Conservation (phyloP, 2,113 vertebrate species). For the Percina caprodes region DNA sequence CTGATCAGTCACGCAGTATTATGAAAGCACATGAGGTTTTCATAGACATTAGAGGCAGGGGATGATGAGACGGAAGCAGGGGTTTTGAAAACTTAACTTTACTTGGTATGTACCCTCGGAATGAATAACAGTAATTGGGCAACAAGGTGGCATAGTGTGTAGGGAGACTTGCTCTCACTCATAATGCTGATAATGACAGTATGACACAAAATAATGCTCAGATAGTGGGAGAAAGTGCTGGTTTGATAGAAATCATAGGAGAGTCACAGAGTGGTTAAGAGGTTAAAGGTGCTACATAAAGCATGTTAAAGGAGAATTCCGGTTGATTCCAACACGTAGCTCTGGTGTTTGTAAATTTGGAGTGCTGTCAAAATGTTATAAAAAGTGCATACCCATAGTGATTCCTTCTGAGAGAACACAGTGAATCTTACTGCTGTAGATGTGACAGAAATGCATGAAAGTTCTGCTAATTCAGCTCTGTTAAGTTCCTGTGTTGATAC, state of each 20-base stretch:
- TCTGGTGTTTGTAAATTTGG: no score
- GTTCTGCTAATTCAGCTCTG: no score
- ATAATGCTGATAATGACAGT: background rate
- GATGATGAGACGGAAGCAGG: background rate
- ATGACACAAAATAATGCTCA: background rate
- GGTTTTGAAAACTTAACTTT: background rate
- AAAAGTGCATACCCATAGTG: no score
- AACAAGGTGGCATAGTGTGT: background rate
- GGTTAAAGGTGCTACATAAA: background rate
- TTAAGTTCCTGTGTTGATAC: no score
- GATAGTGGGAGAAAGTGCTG: background rate
- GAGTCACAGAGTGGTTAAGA: conserved; percentile 3
- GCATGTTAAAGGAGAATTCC: background rate
- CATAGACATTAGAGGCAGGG: conserved; percentile 24
- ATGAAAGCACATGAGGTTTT: conserved; percentile 46
- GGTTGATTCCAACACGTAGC: no score
- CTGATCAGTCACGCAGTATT: conserved; percentile 54
- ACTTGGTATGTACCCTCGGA: background rate
- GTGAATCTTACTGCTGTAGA: no score
- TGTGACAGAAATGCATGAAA: no score
- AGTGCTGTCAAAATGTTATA: no score
- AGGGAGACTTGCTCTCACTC: background rate
- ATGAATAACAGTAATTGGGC: background rate
- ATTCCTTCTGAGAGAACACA: no score
- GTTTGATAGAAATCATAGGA: background rate